Evolutionary conservation across 64 coral and sea anemone genomes (phyloP).

Genomic region (Stichodactyla helianthus): DNA sequence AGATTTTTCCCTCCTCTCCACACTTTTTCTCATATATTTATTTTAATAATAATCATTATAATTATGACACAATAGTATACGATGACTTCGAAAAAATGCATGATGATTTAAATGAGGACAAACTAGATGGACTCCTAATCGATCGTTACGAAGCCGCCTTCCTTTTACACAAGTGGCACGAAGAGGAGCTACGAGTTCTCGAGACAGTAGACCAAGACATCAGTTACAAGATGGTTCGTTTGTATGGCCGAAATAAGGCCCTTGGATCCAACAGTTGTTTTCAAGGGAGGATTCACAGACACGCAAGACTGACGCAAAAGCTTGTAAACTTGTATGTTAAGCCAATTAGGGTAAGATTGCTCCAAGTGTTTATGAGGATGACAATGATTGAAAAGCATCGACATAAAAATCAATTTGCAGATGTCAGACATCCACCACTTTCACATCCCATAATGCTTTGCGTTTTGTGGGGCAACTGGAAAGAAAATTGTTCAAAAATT

Average conservation of each 20-base stretch:
- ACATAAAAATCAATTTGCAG: too few relatives aligned
- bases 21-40: too few relatives aligned
- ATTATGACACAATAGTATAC: not conserved
- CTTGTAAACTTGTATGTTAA: not conserved
- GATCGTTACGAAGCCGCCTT: constrained; percentile 51
- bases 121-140: constrained; percentile 48
- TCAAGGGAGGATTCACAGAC: not conserved
- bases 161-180: not conserved
- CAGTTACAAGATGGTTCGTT: constrained; percentile 13
- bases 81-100: constrained; percentile 1
- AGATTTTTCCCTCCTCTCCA: too few relatives aligned
- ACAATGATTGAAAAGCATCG: too few relatives aligned
- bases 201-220: not conserved
- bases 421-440: too few relatives aligned
- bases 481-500: too few relatives aligned
- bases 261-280: not conserved
- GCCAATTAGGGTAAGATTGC: not conserved
- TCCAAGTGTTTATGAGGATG: too few relatives aligned
- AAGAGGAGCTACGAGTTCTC: constrained; percentile 25
- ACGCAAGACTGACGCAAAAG: constrained; percentile 5
- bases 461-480: too few relatives aligned
- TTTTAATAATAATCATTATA: too few relatives aligned
- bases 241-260: not conserved
- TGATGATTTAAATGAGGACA: not conserved
- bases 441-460: too few relatives aligned